Conservation (phyloP, 2,113 vertebrate genomes). For the Callocephalon fimbriatum region DNA sequence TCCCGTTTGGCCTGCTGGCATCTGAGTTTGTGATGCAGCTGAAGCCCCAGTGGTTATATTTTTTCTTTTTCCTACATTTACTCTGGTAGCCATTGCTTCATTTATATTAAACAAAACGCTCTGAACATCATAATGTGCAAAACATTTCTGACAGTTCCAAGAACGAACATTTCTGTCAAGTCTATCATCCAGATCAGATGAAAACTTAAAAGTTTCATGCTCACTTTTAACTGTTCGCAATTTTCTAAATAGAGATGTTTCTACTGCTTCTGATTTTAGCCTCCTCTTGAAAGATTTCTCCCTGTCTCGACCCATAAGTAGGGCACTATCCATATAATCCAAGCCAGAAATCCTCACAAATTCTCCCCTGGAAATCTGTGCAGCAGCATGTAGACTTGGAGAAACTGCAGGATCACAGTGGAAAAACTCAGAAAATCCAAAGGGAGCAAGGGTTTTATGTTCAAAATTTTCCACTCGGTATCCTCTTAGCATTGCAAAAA, state of each 20-base stretch:
- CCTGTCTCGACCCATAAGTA: slow-evolving; percentile 85
- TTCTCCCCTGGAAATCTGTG: slow-evolving; percentile 92
- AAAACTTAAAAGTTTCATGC: slow-evolving; percentile 87
- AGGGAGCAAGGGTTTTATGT: slow-evolving; percentile 81
- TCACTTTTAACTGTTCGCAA: slow-evolving; percentile 91
- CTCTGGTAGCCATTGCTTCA: slow-evolving; percentile 89
- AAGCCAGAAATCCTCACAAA: slow-evolving; percentile 90
- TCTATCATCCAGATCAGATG: slow-evolving; percentile 85
- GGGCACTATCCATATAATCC: slow-evolving; percentile 87
- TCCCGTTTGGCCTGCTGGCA: slow-evolving; percentile 68
- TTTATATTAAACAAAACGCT: slow-evolving; percentile 96
- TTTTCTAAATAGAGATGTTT: slow-evolving; percentile 92
- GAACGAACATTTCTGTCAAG: slow-evolving; percentile 77
- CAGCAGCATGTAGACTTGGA: slow-evolving; percentile 91
- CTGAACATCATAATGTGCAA: slow-evolving; percentile 97
- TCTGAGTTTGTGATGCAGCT: slow-evolving; percentile 86
- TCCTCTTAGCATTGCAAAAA: slow-evolving; percentile 91
- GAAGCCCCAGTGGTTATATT: slow-evolving; percentile 97
- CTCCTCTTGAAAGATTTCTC: slow-evolving; percentile 91
- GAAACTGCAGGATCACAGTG: slow-evolving; percentile 86
- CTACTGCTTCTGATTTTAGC: slow-evolving; percentile 88
- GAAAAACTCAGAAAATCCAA: slow-evolving; percentile 88
- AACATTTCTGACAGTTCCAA: slow-evolving; percentile 93
- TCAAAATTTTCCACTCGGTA: slow-evolving; percentile 87
- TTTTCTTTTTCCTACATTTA: slow-evolving; percentile 89